Conservation (phyloP, 1,140 invertebrate genomes). For the Conus ventricosus region DNA sequence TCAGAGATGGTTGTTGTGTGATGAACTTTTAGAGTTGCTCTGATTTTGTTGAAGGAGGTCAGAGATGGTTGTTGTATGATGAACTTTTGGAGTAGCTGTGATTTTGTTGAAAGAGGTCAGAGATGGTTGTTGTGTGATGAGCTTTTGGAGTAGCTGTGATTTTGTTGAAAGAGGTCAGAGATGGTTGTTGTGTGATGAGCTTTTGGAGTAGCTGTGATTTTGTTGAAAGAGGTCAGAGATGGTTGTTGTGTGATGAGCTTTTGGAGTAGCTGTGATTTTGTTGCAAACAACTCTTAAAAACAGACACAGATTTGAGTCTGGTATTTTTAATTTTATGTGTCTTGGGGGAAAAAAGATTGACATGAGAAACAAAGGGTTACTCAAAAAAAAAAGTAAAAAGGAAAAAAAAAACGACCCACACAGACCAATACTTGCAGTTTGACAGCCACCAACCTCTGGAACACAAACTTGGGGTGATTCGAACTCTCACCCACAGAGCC, state of each 20-base stretch:
- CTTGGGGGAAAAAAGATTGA: not conserved
- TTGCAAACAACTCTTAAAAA: conserved; percentile 72
- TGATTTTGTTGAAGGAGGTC: conserved; percentile 76
- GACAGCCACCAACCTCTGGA: no score
- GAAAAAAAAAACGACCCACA: no score
- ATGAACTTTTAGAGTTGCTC: not conserved
- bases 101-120: conserved; percentile 77
- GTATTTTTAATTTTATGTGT: not conserved
- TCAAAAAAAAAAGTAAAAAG: no score
- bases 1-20: conserved; percentile 39
- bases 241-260: not conserved
- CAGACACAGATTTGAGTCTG: not conserved
- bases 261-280: conserved; percentile 19
- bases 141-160: not conserved
- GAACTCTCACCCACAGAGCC: no score
- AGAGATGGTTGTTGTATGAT: conserved; percentile 9
- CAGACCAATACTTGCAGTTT: no score
- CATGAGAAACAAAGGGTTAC: not conserved
- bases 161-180: conserved; percentile 76
- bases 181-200: not conserved
- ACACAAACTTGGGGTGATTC: no score
- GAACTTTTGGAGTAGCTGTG: not conserved
- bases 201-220: not conserved
- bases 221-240: conserved; percentile 76
- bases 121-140: not conserved